Conservation (phyloP, 2,113 vertebrate species). For the Psittacula cyanocephala region DNA sequence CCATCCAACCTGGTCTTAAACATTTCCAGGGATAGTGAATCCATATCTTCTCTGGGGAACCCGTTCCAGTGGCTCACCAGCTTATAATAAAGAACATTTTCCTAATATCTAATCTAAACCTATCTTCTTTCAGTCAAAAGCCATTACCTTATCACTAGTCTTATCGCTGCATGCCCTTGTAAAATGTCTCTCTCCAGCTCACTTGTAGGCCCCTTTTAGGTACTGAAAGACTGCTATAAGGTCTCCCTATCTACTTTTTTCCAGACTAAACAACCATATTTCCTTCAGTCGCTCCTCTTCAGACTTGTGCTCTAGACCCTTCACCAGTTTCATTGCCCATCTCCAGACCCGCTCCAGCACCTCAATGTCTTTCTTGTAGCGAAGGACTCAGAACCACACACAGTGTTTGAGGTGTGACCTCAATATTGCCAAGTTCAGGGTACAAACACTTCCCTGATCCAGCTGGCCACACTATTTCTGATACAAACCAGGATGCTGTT, state of each 20-base stretch:
- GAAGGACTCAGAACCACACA: neutral
- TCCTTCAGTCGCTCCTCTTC: neutral
- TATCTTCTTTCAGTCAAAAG: neutral
- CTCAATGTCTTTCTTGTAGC: neutral
- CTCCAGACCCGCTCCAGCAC: neutral
- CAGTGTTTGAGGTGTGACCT: neutral
- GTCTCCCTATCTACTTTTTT: fast-evolving
- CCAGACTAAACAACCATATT: neutral
- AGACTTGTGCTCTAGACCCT: neutral
- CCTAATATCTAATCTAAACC: neutral
- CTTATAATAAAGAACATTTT: neutral
- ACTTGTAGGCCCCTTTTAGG: neutral
- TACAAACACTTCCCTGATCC: neutral
- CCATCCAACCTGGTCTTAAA: neutral
- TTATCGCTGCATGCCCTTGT: neutral
- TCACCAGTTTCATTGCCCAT: neutral
- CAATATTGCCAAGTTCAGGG: neutral
- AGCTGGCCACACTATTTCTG: neutral
- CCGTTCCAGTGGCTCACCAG: neutral
- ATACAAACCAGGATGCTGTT: neutral
- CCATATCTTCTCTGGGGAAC: fast-evolving
- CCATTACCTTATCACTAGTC: neutral
- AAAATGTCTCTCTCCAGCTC: neutral
- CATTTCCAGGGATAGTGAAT: neutral
- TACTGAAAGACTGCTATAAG: neutral